Evolutionary conservation across 2,113 vertebrate genomes (phyloP).

Genomic region (Phrynosoma platyrhinos): DNA sequence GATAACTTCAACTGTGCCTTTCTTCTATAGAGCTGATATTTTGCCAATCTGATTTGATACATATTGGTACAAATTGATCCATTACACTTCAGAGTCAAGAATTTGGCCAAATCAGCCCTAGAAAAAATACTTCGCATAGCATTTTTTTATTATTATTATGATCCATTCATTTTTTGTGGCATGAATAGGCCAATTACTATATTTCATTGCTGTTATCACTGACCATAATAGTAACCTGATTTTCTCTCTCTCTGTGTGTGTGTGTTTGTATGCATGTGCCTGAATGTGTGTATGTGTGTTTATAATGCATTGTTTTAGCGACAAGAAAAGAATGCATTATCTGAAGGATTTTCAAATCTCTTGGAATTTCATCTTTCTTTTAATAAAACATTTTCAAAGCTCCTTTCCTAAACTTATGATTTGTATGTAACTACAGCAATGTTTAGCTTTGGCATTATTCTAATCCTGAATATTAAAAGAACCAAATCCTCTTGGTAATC

Average conservation of each 20-base stretch:
- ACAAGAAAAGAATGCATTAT: slow-evolving; percentile 22
- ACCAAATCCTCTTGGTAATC: slow-evolving; percentile 7
- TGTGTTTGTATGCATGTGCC: neutral
- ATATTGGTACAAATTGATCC: too few species aligned
- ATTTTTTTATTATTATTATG: too few species aligned
- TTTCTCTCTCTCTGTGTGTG: slow-evolving; percentile 3
- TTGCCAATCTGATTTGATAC: too few species aligned
- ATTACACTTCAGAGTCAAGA: too few species aligned
- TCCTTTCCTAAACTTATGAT: neutral
- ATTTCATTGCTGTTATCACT: neutral
- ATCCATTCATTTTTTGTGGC: neutral
- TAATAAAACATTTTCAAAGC: slow-evolving; percentile 16
- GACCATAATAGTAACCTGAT: slow-evolving; percentile 15
- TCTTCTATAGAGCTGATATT: too few species aligned
- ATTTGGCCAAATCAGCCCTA: too few species aligned
- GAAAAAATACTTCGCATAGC: too few species aligned
- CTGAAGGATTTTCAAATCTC: slow-evolving; percentile 26
- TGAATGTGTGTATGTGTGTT: neutral
- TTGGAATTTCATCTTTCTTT: neutral
- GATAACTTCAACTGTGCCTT: too few species aligned
- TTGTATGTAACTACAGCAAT: neutral
- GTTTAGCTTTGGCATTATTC: neutral
- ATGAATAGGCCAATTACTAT: neutral
- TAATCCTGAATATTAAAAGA: slow-evolving; percentile 25
- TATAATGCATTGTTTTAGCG: neutral